A percentile compares a stretch with the other conserved stretches of the same genome.
Evolutionary conservation across 2,113 vertebrate genomes (phyloP).

Genomic region (Petaurus breviceps): DNA sequence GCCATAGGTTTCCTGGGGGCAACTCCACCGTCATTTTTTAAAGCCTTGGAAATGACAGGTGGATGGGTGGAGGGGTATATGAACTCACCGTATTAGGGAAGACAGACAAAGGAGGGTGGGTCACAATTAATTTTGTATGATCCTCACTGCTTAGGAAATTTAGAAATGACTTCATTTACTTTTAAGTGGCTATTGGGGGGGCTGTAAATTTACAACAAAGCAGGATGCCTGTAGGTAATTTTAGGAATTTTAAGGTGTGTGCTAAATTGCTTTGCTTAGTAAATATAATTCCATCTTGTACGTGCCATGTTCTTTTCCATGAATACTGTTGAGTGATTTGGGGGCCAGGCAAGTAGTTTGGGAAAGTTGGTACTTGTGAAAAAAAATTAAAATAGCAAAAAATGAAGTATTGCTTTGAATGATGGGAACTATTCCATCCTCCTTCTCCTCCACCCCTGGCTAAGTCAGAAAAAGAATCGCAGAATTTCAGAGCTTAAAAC

Average conservation of each 20-base stretch:
- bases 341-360: neutral
- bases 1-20: neutral
- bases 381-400: neutral
- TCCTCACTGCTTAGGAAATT: neutral
- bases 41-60: neutral
- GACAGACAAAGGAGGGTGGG: neutral
- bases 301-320: neutral
- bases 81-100: neutral
- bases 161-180: neutral
- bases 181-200: neutral
- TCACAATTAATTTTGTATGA: neutral
- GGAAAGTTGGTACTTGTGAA: neutral
- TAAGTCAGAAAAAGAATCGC: neutral
- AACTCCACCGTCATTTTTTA: neutral
- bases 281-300: neutral
- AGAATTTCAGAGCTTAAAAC: neutral
- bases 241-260: neutral
- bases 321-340: conserved; percentile 1
- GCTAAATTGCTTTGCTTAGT: neutral
- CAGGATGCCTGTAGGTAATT: neutral
- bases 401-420: neutral
- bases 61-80: neutral
- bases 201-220: neutral
- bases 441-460: neutral
- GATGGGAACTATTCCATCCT: neutral